A percentile compares a stretch with the other conserved stretches of the same genome.
phyloP scores from a whole-genome alignment of 2,888 invertebrate genomes.

The Limenitis camilla region DNA sequence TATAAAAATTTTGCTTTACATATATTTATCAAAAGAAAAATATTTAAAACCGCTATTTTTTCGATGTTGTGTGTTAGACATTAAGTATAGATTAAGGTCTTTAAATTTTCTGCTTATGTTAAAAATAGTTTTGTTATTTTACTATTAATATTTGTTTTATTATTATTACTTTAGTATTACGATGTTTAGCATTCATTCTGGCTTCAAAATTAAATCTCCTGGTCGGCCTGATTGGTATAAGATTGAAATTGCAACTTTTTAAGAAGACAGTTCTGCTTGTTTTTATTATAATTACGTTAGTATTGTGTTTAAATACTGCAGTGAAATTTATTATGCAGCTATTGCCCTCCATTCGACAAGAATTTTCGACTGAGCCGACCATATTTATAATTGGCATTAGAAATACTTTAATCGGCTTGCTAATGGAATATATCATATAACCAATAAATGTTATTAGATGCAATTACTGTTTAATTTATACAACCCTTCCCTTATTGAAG shows the following conservation, averaged over 20 bases:
- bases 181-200: too few species aligned
- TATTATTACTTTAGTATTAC: too few species aligned
- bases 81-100: not conserved
- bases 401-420: not conserved
- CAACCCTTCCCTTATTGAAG: too few species aligned
- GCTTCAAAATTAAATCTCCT: too few species aligned
- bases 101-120: not conserved
- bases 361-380: not conserved
- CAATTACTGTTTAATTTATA: constrained; percentile 2
- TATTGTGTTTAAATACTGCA: not conserved
- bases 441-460: constrained; percentile 4
- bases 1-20: not conserved
- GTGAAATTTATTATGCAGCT: not conserved
- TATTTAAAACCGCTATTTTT: not conserved
- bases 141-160: too few species aligned
- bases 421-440: not conserved
- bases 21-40: not conserved
- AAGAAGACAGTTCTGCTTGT: not conserved
- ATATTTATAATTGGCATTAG: not conserved
- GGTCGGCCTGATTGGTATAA: too few species aligned
- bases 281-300: not conserved
- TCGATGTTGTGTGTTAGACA: not conserved
- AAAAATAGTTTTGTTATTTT: not conserved
- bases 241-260: too few species aligned
- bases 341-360: not conserved